Percentiles rank a stretch among this genome's conserved stretches.
phyloP scores from a whole-genome alignment of 2,888 invertebrate species.

The Drosophila buzzatii region DNA sequence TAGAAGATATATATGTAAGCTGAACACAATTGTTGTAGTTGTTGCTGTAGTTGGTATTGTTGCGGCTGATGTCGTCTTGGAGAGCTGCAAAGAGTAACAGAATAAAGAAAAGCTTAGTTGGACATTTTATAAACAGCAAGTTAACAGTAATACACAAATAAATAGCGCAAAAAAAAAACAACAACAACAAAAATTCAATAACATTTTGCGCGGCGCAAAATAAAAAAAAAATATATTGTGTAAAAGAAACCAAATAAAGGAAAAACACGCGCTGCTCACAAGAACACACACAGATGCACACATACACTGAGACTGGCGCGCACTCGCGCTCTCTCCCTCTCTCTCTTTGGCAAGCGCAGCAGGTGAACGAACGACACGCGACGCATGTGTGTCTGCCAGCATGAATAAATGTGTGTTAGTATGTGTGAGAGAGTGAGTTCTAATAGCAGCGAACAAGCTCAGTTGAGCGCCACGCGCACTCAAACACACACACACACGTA shows the following conservation, averaged over 20 bases:
- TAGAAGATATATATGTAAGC: neutral
- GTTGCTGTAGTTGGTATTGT: slow-evolving; percentile 19
- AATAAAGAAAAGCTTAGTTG: slow-evolving; percentile 48
- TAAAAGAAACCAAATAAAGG: slow-evolving; percentile 49
- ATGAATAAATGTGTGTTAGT: slow-evolving; percentile 11
- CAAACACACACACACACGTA: slow-evolving; percentile 16
- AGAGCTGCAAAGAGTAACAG: slow-evolving; percentile 48
- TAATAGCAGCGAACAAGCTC: slow-evolving; percentile 47
- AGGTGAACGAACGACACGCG: slow-evolving; percentile 78
- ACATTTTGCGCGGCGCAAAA: slow-evolving; percentile 58
- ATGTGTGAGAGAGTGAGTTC: slow-evolving; percentile 38
- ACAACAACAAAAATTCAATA: slow-evolving; percentile 32
- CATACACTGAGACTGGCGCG: neutral
- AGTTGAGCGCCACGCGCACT: slow-evolving; percentile 58
- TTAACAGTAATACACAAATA: slow-evolving; percentile 22
- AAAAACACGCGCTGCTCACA: slow-evolving; percentile 57
- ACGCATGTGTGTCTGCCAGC: slow-evolving; percentile 44
- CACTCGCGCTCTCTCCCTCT: slow-evolving; percentile 4
- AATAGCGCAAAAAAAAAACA: slow-evolving; percentile 22
- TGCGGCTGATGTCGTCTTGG: slow-evolving; percentile 37
- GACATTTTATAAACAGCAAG: slow-evolving; percentile 44
- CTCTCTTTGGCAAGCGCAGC: slow-evolving; percentile 36
- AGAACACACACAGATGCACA: slow-evolving; percentile 19
- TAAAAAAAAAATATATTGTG: neutral
- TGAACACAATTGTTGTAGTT: slow-evolving; percentile 32